Evolutionary conservation across 2,113 vertebrate genomes (phyloP).

Genomic region (Spermophilus dauricus): DNA sequence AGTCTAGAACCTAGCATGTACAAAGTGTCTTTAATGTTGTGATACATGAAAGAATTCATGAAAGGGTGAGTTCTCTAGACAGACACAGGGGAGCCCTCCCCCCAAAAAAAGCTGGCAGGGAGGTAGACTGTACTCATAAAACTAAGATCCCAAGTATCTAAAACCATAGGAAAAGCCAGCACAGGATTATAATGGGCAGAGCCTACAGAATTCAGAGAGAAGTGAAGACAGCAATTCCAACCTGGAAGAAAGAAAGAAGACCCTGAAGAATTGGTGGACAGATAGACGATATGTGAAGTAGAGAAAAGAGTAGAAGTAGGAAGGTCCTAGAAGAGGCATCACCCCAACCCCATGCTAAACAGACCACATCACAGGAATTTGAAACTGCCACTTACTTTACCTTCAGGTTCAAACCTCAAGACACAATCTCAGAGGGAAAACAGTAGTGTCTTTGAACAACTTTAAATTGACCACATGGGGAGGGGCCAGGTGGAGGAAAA

Average conservation of each 20-base stretch:
- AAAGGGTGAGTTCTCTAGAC: neutral
- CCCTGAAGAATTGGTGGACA: neutral
- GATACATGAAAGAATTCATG: neutral
- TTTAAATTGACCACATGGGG: neutral
- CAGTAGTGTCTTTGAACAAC: neutral
- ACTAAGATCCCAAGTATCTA: neutral
- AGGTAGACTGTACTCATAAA: neutral
- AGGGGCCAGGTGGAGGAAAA: neutral
- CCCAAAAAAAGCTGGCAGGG: neutral
- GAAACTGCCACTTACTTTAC: neutral
- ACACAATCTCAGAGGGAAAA: neutral
- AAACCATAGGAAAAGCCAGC: slow-evolving; percentile 20
- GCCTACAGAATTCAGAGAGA: neutral
- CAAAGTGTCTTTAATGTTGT: neutral
- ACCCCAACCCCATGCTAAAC: neutral
- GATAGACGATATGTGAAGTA: neutral
- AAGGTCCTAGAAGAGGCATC: neutral
- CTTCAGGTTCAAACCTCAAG: neutral
- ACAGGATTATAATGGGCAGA: neutral
- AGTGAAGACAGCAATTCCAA: neutral
- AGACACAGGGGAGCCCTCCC: neutral
- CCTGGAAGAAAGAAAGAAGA: neutral
- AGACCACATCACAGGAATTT: neutral
- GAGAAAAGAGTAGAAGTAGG: slow-evolving; percentile 25
- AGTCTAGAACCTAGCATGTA: neutral